Conservation (phyloP, 2,113 vertebrate species). For the Eleginops maclovinus region DNA sequence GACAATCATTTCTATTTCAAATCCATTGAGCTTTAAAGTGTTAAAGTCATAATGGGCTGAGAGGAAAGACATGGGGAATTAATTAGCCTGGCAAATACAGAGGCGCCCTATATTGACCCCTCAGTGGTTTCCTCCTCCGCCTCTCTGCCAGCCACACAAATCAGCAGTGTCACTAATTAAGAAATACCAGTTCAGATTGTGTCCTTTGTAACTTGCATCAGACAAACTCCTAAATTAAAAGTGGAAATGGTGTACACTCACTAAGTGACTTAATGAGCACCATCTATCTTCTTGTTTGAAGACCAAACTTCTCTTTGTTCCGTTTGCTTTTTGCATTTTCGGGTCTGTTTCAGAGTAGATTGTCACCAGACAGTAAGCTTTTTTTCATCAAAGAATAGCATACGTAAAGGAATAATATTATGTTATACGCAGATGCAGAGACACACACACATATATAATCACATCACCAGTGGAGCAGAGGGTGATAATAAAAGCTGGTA, state of each 20-base stretch:
- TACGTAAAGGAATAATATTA: slow-evolving; percentile 8
- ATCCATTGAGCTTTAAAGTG: slow-evolving; percentile 70
- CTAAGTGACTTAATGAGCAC: not conserved
- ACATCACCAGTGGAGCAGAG: slow-evolving; percentile 54
- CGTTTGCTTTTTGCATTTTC: slow-evolving; percentile 8
- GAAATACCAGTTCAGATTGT: slow-evolving; percentile 84
- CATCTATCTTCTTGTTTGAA: not conserved
- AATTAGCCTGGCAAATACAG: slow-evolving; percentile 94
- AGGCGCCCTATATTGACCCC: slow-evolving; percentile 89
- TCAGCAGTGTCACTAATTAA: slow-evolving; percentile 94
- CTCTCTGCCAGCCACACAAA: slow-evolving; percentile 90
- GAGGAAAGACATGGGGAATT: slow-evolving; percentile 92
- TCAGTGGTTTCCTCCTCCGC: slow-evolving; percentile 91
- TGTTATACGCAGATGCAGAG: slow-evolving; percentile 8
- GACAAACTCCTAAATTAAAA: slow-evolving; percentile 85
- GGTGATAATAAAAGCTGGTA: slow-evolving; percentile 67
- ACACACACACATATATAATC: slow-evolving; percentile 42
- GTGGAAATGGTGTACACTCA: slow-evolving; percentile 86
- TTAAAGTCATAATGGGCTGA: slow-evolving; percentile 88
- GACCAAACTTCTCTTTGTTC: not conserved
- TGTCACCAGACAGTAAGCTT: not conserved
- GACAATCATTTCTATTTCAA: slow-evolving; percentile 66
- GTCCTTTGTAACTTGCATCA: slow-evolving; percentile 88
- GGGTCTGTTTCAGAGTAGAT: not conserved
- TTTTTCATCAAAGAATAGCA: slow-evolving; percentile 18